Conservation (phyloP, 1,140 invertebrate genomes). For the Tachypleus tridentatus region DNA sequence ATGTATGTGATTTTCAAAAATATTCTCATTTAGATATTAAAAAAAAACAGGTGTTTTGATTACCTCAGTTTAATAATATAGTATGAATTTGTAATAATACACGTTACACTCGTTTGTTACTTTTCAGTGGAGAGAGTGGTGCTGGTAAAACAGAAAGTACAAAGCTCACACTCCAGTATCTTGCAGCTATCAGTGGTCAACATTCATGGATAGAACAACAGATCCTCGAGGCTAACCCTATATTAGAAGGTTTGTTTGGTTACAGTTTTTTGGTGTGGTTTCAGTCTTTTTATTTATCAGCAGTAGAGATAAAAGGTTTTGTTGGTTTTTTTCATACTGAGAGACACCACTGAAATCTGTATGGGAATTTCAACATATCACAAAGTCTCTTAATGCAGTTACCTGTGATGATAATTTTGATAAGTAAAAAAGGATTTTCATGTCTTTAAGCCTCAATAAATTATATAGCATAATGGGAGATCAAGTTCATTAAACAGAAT, state of each 20-base stretch:
- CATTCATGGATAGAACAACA: slow-evolving; percentile 99
- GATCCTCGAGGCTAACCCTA: slow-evolving; percentile 85
- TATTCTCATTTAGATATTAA: too few relatives aligned
- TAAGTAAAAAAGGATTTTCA: too few relatives aligned
- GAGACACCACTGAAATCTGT: not conserved
- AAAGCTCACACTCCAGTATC: slow-evolving; percentile 93
- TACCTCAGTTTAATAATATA: not conserved
- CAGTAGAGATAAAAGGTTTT: not conserved
- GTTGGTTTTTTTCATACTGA: slow-evolving; percentile 8
- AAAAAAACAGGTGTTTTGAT: not conserved
- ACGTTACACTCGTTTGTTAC: not conserved
- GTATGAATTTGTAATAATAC: not conserved
- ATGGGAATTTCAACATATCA: not conserved
- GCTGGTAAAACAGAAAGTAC: slow-evolving; percentile 99
- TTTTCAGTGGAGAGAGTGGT: slow-evolving; percentile 81
- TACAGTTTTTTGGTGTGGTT: not conserved
- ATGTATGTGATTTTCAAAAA: too few relatives aligned
- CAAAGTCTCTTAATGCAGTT: not conserved
- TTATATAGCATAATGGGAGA: too few relatives aligned
- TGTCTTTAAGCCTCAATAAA: too few relatives aligned
- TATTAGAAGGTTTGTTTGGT: slow-evolving; percentile 57
- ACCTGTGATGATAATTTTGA: too few relatives aligned
- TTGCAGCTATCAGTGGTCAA: slow-evolving; percentile 95
- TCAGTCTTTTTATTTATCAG: too few relatives aligned
- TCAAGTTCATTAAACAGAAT: too few relatives aligned